Evolutionary conservation across 2,888 invertebrate genomes (phyloP).

Genomic region (Drosophila austrosaltans): DNA sequence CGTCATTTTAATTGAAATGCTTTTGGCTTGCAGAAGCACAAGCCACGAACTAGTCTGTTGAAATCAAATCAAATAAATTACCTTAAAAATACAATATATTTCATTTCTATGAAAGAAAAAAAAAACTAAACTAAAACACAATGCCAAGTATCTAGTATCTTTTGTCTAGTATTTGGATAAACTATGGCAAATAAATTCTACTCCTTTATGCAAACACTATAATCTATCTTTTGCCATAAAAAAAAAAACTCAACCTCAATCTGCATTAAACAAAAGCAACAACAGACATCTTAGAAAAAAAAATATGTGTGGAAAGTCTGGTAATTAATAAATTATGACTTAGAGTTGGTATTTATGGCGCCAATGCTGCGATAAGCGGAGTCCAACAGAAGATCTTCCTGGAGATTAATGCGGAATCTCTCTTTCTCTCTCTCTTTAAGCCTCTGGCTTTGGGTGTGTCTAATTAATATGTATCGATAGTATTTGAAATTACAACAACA

Average conservation of each 20-base stretch:
- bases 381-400: constrained; percentile 50
- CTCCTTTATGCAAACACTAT: constrained; percentile 24
- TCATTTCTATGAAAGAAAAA: background rate
- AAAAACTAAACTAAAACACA: background rate
- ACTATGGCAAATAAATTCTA: background rate
- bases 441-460: constrained; percentile 62
- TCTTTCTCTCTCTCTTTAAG: constrained; percentile 14
- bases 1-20: constrained; percentile 72
- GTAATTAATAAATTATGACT: constrained; percentile 76
- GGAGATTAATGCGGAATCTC: constrained; percentile 61
- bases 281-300: constrained; percentile 18
- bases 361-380: constrained; percentile 62
- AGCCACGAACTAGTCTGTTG: constrained; percentile 36
- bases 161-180: background rate
- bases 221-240: constrained; percentile 7
- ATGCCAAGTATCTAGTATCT: background rate
- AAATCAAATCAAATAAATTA: constrained; percentile 54
- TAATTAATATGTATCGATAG: constrained; percentile 77
- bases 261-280: constrained; percentile 21
- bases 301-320: constrained; percentile 71
- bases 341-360: constrained; percentile 68
- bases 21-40: constrained; percentile 42
- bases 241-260: constrained; percentile 45
- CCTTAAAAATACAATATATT: constrained; percentile 21
- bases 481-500: constrained; percentile 75